Evolutionary conservation across 2,113 vertebrate genomes (phyloP), one percentile per base, ranked within the genome.

Genomic region (Chloropsis hardwickii): DNA sequence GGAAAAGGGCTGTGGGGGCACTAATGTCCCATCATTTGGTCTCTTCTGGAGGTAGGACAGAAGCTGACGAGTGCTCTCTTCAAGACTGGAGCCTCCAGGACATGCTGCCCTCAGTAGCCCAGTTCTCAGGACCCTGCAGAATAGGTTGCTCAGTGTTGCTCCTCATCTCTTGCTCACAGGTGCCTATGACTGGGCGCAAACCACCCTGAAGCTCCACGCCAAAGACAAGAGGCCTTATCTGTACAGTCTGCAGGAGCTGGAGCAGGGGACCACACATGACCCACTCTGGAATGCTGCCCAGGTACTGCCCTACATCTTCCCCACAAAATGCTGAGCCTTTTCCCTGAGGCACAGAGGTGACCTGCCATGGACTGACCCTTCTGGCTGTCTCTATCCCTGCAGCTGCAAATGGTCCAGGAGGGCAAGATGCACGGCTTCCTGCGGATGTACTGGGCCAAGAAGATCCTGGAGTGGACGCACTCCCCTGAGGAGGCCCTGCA

Each of bases 371-470:
- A 31, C 60, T 39, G 50, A 62, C 35, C 29, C 13, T 13, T 64
- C 11, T 0, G 3, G 28, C 39, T 64, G 8, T 72, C 20, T 22
- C 44, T 62, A 20, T 74, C 5, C 11, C 51, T 2, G 2, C 70
- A 96, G 96, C 88, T 94, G 61, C 99, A 99, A 86, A 97, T 99
- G 98, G 94, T 99, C 28, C 90, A 2, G 22, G 98, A 99, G 82
- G 99, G 99, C 61, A 99, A 99, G 97, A 99, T 99, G 98, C 99
- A 99, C 0, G 98, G 98, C 17, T 99, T 98, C 95, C 48, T 99
- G 77, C 97, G 98, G 61, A 99, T 99, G 99, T 99, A 99, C 95
- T 99, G 99, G 99, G 99, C 99, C 89, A 99, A 99, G 94, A 99
- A 99, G 97, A 99, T 99, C 73, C 96, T 99, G 91, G 99, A 99